Base-by-base conservation (phyloP, 1,140 invertebrate genomes). In the Aphis gossypii region DNA sequence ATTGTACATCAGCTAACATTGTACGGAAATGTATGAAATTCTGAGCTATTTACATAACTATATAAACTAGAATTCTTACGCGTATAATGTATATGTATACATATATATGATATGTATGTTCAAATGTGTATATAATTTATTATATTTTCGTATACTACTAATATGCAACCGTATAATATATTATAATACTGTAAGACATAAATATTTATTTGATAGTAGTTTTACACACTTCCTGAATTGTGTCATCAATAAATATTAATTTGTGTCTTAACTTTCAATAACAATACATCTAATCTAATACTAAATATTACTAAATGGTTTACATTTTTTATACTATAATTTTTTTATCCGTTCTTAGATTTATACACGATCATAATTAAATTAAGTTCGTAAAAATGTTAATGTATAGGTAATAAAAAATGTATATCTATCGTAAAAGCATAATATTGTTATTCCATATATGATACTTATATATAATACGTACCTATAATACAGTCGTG, bases 151-250 rank as follows among this genome's bases (percentile, higher is more conserved):
- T 76, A 76, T 76, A 76, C 60, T 76, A 76, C 30, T n/a, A 5
- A 20, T n/a, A 76, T 76, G n/a, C 60, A 35, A 76, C 30, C 60
- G 30, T n/a, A 68, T 68, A 35, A 76, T 76, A 76, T 76, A 76
- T 76, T 76, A 76, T 76, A 18, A 76, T 76, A 68, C 14, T 68
- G 30, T 68, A 68, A 68, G 60, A 68, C 60, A n/a, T 68, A 68
- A 68, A 68, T 68, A 68, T 68, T 76, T 76, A 76, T n/a, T 76
- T 18, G n/a, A n/a, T 76, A n/a, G n/a, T 76, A 76, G 60, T 76
- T 76, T 76, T 76, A 76, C 60, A 76, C 30, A 76, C 60, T 76
- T 76, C 60, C 60, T 76, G 60, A 76, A 76, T 18, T 76, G n/a
- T 76, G 60, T 76, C 60, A n/a, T 76, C 30, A n/a, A 76, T 76